phyloP scores from a whole-genome alignment of 1,140 invertebrate genomes.

The Drosophila murphyi region DNA sequence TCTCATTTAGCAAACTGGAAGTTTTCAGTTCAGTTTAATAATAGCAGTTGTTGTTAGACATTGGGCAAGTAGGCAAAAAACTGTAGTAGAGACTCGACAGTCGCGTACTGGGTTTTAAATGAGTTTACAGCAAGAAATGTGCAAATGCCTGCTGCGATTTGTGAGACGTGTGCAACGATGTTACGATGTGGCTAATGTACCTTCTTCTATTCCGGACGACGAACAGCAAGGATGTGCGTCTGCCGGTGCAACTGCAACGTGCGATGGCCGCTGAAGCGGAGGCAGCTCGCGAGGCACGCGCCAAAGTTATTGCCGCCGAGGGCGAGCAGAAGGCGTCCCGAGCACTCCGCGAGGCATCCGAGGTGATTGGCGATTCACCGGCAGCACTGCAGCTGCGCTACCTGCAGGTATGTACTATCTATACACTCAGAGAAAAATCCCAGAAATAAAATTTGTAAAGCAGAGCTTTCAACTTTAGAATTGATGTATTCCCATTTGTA shows the following conservation, averaged over 20 bases:
- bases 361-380: conserved; percentile 96
- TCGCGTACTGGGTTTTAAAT: not conserved
- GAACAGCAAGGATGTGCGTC: conserved; percentile 94
- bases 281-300: conserved; percentile 92
- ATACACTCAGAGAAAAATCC: too few relatives aligned
- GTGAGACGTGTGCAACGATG: not conserved
- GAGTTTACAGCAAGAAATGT: conserved; percentile 20
- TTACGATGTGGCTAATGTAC: conserved; percentile 49
- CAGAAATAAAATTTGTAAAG: too few relatives aligned
- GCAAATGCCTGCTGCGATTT: not conserved
- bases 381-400: conserved; percentile 91
- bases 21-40: not conserved
- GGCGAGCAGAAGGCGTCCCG: conserved; percentile 95
- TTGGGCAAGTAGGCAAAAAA: not conserved
- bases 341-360: conserved; percentile 95
- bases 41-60: not conserved
- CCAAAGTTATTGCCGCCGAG: conserved; percentile 93
- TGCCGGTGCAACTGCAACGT: conserved; percentile 94
- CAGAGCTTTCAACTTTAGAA: too few relatives aligned
- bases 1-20: conserved; percentile 9
- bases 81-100: conserved; percentile 9
- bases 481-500: too few relatives aligned
- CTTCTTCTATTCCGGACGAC: conserved; percentile 46
- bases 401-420: conserved; percentile 70
- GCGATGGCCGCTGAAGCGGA: conserved; percentile 97